Percentiles rank a stretch among this genome's conserved stretches.
These are phyloP conservation scores for Leucopsar rothschildi DNA, from an alignment of 2,113 vertebrate genomes.

Conservation along the genomic window DNA sequence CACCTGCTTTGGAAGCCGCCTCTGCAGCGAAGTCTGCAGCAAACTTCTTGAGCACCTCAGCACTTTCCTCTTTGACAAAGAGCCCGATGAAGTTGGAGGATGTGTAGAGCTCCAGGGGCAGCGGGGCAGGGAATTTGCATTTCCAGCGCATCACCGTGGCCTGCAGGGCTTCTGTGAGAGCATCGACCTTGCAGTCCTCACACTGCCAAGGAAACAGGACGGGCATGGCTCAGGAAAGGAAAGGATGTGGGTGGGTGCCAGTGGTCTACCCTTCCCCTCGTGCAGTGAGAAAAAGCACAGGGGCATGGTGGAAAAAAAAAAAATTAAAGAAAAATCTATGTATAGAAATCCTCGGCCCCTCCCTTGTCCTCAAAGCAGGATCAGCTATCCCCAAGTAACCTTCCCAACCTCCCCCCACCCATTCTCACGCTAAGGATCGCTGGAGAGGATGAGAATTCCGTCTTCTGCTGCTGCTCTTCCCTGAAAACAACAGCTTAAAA, in stretches of 20 bases:
- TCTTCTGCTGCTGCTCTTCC: not conserved
- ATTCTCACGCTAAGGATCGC: accelerated
- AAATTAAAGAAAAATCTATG: not conserved
- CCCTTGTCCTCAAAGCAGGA: not conserved
- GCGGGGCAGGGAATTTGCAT: conserved; percentile 84
- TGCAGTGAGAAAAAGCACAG: not conserved
- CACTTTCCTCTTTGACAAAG: conserved; percentile 93
- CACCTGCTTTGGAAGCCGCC: conserved; percentile 89
- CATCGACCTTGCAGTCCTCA: conserved; percentile 90
- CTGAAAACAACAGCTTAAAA: not conserved
- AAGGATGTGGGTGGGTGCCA: not conserved
- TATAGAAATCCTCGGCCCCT: not conserved
- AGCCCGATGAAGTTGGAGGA: conserved; percentile 97
- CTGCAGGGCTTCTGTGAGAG: conserved; percentile 88
- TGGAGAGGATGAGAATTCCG: not conserved
- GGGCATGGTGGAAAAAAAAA: not conserved
- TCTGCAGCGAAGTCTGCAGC: conserved; percentile 90
- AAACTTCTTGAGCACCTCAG: conserved; percentile 92
- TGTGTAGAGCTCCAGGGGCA: conserved; percentile 92
- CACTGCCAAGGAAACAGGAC: conserved; percentile 75
- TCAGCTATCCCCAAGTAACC: not conserved
- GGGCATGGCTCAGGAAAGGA: not conserved
- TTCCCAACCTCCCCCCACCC: not conserved
- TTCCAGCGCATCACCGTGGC: conserved; percentile 87
- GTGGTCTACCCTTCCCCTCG: not conserved